These are phyloP conservation scores for Endomychus coccineus DNA, from an alignment of 2,888 invertebrate species.

Conservation along the genomic window DNA sequence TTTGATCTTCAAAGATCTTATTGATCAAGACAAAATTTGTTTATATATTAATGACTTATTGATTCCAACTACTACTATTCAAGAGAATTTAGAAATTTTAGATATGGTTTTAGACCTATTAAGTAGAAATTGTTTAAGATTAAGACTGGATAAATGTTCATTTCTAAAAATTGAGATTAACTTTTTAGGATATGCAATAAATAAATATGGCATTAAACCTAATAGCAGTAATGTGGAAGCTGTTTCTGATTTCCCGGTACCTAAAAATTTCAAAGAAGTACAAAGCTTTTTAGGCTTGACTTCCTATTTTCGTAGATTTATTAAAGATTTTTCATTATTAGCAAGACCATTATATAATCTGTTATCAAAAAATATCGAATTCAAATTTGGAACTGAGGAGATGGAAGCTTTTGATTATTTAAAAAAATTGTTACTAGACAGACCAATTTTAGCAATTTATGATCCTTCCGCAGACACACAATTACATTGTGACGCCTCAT, in stretches of 20 bases:
- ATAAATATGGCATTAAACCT: constrained; percentile 18
- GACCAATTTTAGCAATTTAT: constrained; percentile 31
- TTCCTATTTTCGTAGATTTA: constrained; percentile 29
- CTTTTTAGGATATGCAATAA: constrained; percentile 28
- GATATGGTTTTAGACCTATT: constrained; percentile 9
- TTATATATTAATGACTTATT: constrained; percentile 16
- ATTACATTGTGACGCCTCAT: constrained; percentile 34
- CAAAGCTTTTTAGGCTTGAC: constrained; percentile 28
- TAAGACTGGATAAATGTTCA: constrained; percentile 22
- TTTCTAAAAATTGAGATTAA: constrained; percentile 19
- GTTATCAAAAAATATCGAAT: constrained; percentile 22
- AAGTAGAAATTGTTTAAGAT: constrained; percentile 1
- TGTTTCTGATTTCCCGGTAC: constrained; percentile 23
- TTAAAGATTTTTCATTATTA: constrained; percentile 23
- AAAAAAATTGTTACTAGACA: constrained; percentile 19
- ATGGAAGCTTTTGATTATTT: constrained; percentile 21
- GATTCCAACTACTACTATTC: constrained; percentile 11
- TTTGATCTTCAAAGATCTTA: constrained; percentile 14
- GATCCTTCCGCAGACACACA: constrained; percentile 28
- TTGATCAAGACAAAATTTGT: constrained; percentile 6
- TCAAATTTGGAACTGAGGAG: constrained; percentile 25
- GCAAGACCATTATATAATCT: constrained; percentile 24
- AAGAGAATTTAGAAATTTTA: constrained; percentile 13
- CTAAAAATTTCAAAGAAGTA: constrained; percentile 19
- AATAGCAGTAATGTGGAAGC: constrained; percentile 15